A percentile compares a stretch with the other conserved stretches of the same genome.
These are phyloP conservation scores for Phrynosoma blainvillii DNA, from an alignment of 2,113 vertebrate species.

Conservation along the genomic window DNA sequence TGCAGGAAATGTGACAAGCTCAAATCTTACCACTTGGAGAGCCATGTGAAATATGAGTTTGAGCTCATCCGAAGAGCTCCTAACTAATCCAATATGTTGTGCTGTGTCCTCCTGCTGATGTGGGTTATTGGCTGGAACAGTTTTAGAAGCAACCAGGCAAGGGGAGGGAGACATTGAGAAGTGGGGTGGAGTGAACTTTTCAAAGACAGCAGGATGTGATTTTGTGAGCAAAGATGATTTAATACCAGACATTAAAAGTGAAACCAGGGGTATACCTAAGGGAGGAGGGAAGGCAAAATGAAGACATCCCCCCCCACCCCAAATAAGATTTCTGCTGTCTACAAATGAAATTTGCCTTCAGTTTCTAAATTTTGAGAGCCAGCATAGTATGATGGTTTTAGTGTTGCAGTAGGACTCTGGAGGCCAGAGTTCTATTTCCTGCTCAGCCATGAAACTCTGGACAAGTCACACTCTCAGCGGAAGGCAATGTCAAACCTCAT, in stretches of 20 bases:
- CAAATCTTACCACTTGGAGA: slow-evolving; percentile 52
- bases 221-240: slow-evolving; percentile 40
- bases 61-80: slow-evolving; percentile 69
- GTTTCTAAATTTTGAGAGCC: too few relatives aligned
- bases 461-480: too few relatives aligned
- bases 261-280: neutral
- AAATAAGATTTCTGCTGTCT: too few relatives aligned
- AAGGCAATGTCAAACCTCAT: too few relatives aligned
- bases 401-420: too few relatives aligned
- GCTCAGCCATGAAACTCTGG: too few relatives aligned
- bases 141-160: slow-evolving; percentile 30
- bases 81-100: slow-evolving; percentile 77
- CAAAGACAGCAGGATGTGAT: slow-evolving; percentile 52
- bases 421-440: too few relatives aligned
- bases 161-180: neutral
- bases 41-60: slow-evolving; percentile 75
- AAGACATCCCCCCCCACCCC: too few relatives aligned
- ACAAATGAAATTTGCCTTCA: too few relatives aligned
- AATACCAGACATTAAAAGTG: neutral
- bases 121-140: neutral
- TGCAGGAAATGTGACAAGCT: slow-evolving; percentile 71
- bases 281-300: neutral
- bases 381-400: too few relatives aligned
- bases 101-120: neutral
- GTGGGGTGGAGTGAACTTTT: slow-evolving; percentile 24